A percentile compares a stretch with the other conserved stretches of the same genome.
Conservation (phyloP, 2,113 vertebrate genomes). For the Anoura caudifer region DNA sequence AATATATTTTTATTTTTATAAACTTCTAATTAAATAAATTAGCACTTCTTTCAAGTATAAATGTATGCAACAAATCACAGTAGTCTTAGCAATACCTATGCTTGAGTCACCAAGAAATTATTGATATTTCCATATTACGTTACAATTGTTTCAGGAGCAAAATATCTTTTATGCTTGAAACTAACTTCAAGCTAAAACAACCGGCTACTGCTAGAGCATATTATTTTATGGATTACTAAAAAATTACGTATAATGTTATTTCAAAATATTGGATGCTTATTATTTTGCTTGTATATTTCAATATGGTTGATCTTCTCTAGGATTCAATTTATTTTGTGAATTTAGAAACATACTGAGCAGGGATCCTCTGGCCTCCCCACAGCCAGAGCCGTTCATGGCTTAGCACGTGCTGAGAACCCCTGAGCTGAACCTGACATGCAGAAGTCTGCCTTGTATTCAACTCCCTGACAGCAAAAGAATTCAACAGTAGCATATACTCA, state of each 20-base stretch:
- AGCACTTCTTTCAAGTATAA: neutral
- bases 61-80: neutral
- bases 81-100: neutral
- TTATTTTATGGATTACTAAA: neutral
- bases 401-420: neutral
- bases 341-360: neutral
- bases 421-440: neutral
- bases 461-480: neutral
- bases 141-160: neutral
- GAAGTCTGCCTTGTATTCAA: neutral
- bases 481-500: neutral
- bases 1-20: neutral
- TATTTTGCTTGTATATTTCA: neutral
- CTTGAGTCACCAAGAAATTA: neutral
- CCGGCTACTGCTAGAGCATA: neutral
- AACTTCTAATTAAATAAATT: neutral
- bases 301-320: neutral
- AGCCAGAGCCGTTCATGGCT: neutral
- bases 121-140: neutral
- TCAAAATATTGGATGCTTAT: neutral
- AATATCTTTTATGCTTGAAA: neutral
- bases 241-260: neutral
- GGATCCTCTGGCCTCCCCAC: neutral
- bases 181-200: neutral
- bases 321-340: neutral